phyloP scores from a whole-genome alignment of 2,113 vertebrate species.

The Oncorhynchus masou region DNA sequence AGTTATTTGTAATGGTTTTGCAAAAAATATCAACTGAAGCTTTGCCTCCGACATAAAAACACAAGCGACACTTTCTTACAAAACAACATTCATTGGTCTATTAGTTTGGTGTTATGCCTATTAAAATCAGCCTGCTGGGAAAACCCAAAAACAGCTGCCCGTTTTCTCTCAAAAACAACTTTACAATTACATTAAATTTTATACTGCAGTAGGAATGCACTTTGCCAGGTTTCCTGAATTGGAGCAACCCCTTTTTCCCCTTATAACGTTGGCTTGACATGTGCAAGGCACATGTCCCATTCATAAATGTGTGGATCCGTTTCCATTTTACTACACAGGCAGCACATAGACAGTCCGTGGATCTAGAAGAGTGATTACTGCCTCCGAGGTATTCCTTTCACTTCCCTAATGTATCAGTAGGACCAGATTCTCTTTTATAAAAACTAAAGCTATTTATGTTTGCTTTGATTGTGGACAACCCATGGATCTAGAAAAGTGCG shows the following conservation, averaged over 20 bases:
- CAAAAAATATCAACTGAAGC: background rate
- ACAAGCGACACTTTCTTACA: no score
- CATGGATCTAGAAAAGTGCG: no score
- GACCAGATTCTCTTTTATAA: background rate
- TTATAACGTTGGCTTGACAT: conserved; percentile 54
- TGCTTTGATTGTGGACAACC: no score
- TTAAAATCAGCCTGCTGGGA: background rate
- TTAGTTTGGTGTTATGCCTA: background rate
- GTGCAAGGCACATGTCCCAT: conserved; percentile 53
- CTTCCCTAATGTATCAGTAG: background rate
- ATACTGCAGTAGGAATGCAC: conserved; percentile 55
- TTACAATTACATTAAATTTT: conserved; percentile 33
- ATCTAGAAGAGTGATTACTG: conserved; percentile 8
- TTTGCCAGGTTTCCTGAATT: conserved; percentile 8
- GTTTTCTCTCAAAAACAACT: conserved; percentile 34
- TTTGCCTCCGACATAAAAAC: no score
- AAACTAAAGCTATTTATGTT: no score
- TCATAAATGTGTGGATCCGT: conserved; percentile 46
- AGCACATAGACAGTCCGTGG: conserved; percentile 27
- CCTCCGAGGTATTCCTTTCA: background rate
- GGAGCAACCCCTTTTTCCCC: conserved; percentile 20
- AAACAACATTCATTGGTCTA: no score
- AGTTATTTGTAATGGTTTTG: background rate
- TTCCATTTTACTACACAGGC: conserved; percentile 25
- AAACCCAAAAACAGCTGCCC: conserved; percentile 6